Evolutionary conservation across 1,140 invertebrate species (phyloP).

Genomic region (Phymastichus coffea): DNA sequence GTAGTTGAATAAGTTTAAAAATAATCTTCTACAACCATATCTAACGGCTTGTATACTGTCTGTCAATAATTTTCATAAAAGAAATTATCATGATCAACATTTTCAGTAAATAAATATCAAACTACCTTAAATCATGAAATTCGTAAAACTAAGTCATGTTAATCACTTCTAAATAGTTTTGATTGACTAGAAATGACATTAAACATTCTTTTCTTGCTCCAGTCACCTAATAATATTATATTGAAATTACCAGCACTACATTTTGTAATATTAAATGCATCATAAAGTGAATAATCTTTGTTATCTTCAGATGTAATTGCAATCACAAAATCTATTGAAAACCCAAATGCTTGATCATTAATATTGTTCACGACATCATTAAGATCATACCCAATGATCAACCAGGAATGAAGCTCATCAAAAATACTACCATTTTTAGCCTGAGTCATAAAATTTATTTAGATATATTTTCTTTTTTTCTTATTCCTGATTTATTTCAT

Average conservation of each 20-base stretch:
- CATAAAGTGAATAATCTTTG: conserved; percentile 9
- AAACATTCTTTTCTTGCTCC: background rate
- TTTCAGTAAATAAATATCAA: too few species aligned
- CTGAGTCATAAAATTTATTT: background rate
- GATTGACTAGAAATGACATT: background rate
- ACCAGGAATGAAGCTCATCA: conserved; percentile 13
- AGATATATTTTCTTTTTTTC: too few species aligned
- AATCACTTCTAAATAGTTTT: conserved; percentile 8
- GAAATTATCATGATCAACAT: too few species aligned
- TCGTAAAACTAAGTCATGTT: background rate
- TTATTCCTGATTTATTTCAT: too few species aligned
- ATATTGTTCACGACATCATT: background rate
- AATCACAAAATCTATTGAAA: conserved; percentile 14
- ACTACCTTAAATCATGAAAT: background rate
- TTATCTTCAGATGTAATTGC: too few species aligned
- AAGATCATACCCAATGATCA: conserved; percentile 1
- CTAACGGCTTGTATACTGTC: background rate
- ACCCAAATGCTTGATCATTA: background rate
- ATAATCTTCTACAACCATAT: conserved; percentile 3
- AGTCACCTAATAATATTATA: background rate
- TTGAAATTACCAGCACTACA: background rate
- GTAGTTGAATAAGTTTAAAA: background rate
- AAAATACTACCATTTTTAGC: conserved; percentile 14
- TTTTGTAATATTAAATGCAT: conserved; percentile 3
- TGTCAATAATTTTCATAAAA: too few species aligned